Evolutionary conservation across 1,140 invertebrate species (phyloP).

Genomic region (Ridgeia piscesae): DNA sequence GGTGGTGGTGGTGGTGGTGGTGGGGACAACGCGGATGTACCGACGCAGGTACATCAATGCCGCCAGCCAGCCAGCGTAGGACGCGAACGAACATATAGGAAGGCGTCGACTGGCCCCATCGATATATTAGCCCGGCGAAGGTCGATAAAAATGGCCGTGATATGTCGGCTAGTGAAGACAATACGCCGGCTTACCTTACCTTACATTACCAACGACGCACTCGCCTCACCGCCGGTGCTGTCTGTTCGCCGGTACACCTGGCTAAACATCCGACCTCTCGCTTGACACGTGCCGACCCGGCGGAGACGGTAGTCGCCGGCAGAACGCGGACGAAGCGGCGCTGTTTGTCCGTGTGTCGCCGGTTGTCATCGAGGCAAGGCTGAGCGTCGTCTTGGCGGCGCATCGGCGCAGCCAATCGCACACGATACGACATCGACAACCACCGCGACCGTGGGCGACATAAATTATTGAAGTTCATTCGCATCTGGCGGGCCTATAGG

Average conservation of each 20-base stretch:
- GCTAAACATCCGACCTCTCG: not conserved
- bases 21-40: not conserved
- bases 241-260: not conserved
- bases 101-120: not conserved
- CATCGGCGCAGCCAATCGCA: not conserved
- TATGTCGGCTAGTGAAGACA: not conserved
- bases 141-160: not conserved
- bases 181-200: not conserved
- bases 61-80: not conserved
- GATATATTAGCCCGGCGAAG: not conserved
- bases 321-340: not conserved
- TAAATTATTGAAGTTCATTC: constrained; percentile 2
- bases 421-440: not conserved
- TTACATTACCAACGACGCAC: not conserved
- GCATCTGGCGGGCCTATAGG: not conserved
- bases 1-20: too few species aligned
- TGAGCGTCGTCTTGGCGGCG: not conserved
- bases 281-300: not conserved
- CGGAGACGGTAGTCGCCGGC: not conserved
- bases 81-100: not conserved
- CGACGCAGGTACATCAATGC: too few species aligned
- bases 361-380: not conserved
- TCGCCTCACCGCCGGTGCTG: not conserved
- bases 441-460: not conserved
- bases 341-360: not conserved